Base-by-base conservation (phyloP, 1,140 invertebrate species). In the Euglossa dilemma region DNA sequence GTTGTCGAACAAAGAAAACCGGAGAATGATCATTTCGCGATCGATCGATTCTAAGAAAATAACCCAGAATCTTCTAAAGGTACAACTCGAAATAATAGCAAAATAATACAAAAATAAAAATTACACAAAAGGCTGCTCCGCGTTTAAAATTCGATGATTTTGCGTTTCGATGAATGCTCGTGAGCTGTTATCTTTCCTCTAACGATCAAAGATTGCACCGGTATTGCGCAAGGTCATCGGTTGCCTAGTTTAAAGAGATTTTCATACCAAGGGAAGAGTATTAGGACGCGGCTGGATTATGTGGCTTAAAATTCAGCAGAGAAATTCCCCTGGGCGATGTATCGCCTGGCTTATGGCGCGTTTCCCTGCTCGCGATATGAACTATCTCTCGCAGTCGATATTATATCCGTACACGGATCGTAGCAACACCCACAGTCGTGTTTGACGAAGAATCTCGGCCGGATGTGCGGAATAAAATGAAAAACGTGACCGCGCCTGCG, bases 201-300 rank as follows among this genome's bases (percentile, higher is more conserved):
- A 18, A 36, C 20, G 61, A 63, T 16, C 7, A 9, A 20, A 36
- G 20, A 36, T 25, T 63, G 8, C 20, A 63, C 61, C 16, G 16
- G 28, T 5, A 8, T 63, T 63, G 12, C 16, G 18, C 18, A 9
- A 63, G 28, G 18, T 36, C 36, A 36, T 52, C 52, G 83, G 54
- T 73, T 85, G 71, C 64, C 74, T 77, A 63, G 85, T 86, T 80
- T 86, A 84, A 87, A 87, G 86, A 80, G 85, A 83, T 87, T 87
- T 79, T 79, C 61, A 87, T 86, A 75, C 54, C 23, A 14, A 36
- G 63, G 69, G 63, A 52, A 72, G 74, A 76, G 73, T 84, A 86
- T 87, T 87, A 71, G 64, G 36, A 84, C 71, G 82, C 28, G 85
- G 54, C 63, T 25, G 86, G 82, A 84, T 87, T 87, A 79, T 59